These are phyloP conservation scores for Taenioides sp. DNA, from an alignment of 2,797 vertebrate species.

Conservation along the genomic window DNA sequence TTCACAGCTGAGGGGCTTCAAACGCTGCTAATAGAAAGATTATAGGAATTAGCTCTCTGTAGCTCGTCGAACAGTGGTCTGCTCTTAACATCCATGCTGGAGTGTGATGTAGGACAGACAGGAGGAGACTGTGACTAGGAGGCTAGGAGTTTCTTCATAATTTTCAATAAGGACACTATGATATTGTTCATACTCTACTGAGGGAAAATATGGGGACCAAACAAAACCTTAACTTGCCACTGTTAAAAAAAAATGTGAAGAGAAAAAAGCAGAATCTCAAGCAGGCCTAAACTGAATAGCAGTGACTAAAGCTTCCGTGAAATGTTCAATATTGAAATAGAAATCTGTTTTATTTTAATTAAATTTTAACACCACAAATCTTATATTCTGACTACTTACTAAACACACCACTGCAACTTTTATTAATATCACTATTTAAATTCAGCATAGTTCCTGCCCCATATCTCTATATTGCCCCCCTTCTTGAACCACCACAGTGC, in stretches of 20 bases:
- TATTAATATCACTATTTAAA: not conserved
- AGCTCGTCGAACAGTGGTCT: constrained; percentile 39
- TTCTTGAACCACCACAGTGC: constrained; percentile 34
- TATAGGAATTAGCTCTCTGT: constrained; percentile 56
- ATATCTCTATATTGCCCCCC: not conserved
- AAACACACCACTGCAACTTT: not conserved
- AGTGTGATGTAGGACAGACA: constrained; percentile 26
- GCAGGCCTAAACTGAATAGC: too few relatives aligned
- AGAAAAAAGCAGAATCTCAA: too few relatives aligned
- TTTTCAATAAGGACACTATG: not conserved
- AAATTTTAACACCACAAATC: not conserved
- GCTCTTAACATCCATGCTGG: constrained; percentile 19
- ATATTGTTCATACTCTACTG: not conserved
- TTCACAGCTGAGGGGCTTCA: constrained; percentile 74
- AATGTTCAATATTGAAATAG: not conserved
- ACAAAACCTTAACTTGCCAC: not conserved
- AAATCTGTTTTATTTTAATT: not conserved
- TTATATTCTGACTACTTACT: not conserved
- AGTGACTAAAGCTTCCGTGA: not conserved
- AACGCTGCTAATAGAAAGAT: constrained; percentile 69
- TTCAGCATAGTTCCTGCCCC: not conserved
- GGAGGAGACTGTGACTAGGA: constrained; percentile 1
- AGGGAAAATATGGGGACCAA: too few relatives aligned
- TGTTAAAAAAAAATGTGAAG: too few relatives aligned
- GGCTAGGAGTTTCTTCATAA: constrained; percentile 15